Conservation (phyloP, 2,113 vertebrate genomes). For the Phyllostomus discolor region DNA sequence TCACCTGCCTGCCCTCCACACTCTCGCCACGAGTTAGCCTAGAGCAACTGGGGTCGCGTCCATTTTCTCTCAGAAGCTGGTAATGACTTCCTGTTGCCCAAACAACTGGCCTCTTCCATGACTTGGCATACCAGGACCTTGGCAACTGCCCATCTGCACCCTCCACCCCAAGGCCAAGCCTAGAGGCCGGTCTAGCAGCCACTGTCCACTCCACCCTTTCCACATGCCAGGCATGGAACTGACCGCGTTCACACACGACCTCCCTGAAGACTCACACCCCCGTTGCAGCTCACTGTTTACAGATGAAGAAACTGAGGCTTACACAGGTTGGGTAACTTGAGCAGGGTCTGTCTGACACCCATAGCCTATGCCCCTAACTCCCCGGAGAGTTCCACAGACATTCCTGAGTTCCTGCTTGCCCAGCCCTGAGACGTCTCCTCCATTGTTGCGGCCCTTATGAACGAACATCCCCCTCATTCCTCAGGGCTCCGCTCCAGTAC, state of each 20-base stretch:
- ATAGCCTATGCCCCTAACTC: not conserved
- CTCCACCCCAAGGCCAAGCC: not conserved
- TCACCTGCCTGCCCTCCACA: not conserved
- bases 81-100: not conserved
- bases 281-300: not conserved
- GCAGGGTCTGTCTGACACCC: not conserved
- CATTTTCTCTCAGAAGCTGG: not conserved
- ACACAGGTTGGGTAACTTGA: not conserved
- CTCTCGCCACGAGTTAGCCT: not conserved
- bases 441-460: not conserved
- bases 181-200: rapidly evolving
- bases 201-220: not conserved
- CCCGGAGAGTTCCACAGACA: not conserved
- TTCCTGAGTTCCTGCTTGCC: not conserved
- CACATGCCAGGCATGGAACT: not conserved
- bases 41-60: not conserved
- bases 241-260: not conserved
- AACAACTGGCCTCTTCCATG: not conserved
- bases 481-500: not conserved
- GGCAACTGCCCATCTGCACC: not conserved
- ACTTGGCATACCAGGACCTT: not conserved
- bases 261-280: not conserved
- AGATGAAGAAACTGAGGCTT: not conserved
- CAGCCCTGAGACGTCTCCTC: not conserved
- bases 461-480: not conserved